Base-by-base conservation (phyloP, 2,113 vertebrate genomes). In the Melanerpes aurifrons region DNA sequence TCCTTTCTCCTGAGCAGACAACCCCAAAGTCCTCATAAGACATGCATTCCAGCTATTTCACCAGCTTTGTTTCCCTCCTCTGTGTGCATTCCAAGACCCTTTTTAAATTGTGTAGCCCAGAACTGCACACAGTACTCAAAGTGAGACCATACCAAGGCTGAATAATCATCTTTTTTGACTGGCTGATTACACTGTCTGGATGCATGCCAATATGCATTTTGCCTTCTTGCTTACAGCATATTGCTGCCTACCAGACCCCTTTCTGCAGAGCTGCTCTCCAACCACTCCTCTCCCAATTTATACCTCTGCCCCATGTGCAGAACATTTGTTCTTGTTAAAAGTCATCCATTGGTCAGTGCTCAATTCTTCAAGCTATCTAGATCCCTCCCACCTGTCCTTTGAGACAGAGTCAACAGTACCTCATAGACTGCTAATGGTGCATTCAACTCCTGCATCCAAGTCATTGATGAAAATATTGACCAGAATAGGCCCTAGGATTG, bases 221-320 rank as follows among this genome's bases (percentile, higher is more conserved):
- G 43, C 22, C 35, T 43, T 63, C 15, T 24, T 7, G 8, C 50
- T 45, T 26, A 12, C 29, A 17, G 53, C 40, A 4, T 3, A 10
- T 2, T 31, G 56, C 26, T 43, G 11, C 24, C n/a, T 2, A 0
- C 20, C 25, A 2, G 25, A 24, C 5, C 40, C 32, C 22, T 16
- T 32, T 13, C 37, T 15, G 67, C 32, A 82, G 28, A 45, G 59
- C 22, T 72, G 18, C 29, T 58, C 63, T 53, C 43, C 70, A 64
- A 2, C 32, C 18, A 37, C 18, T 82, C 40, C 26, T 75, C 57
- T 76, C 43, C 10, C 43, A 53, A 2, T 37, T 58, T 80, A 74
- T 12, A 50, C 24, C 12, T 26, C 32, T 32, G 22, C 20, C 21
- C 26, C 15, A 47, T 26, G 2, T 32, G 37, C 29, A 74, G 63